A percentile compares a stretch with the other conserved stretches of the same genome.
phyloP scores from a whole-genome alignment of 2,888 invertebrate genomes.

The Conomelus anceps region DNA sequence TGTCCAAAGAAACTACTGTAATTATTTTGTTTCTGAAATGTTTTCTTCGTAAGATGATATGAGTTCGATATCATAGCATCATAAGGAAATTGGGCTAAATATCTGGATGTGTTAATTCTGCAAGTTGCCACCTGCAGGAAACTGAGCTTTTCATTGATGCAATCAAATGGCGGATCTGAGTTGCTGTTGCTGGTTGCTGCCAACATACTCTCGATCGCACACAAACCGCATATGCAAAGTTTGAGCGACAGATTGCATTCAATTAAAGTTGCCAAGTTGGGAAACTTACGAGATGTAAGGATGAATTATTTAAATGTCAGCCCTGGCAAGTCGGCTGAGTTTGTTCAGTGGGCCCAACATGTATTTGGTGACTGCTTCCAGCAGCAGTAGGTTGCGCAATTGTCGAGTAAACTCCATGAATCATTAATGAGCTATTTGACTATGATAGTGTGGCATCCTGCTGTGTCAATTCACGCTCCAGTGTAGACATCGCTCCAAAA shows the following conservation, averaged over 20 bases:
- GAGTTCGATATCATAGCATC: background rate
- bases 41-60: too few relatives aligned
- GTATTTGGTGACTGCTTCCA: background rate
- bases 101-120: background rate
- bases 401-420: background rate
- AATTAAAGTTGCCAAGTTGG: background rate
- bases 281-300: background rate
- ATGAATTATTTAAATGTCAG: background rate
- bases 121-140: background rate
- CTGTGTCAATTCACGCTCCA: background rate
- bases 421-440: background rate
- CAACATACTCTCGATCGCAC: background rate
- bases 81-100: background rate
- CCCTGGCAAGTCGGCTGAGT: background rate
- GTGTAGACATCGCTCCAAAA: background rate
- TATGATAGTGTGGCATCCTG: background rate
- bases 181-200: background rate
- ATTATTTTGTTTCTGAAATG: too few relatives aligned
- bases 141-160: background rate
- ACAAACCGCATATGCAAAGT: background rate
- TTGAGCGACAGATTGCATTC: background rate
- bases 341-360: background rate
- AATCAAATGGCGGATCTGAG: background rate
- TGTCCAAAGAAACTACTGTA: too few relatives aligned
- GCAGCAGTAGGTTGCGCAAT: too few relatives aligned